Evolutionary conservation across 2,797 vertebrate species (phyloP).

Genomic region (Scolopax rusticola): DNA sequence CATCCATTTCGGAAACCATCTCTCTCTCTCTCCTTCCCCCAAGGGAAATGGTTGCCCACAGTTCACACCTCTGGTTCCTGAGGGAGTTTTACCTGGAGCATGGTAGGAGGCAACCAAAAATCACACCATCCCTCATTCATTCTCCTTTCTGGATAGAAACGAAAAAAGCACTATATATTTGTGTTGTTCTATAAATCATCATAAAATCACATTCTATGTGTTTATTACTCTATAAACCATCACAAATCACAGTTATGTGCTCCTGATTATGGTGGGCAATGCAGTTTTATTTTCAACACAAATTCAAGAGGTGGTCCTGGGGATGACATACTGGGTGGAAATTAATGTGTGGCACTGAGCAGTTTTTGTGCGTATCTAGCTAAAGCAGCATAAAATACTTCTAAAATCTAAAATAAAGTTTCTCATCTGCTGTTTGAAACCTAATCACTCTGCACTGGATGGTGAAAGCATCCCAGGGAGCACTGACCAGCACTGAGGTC

Average conservation of each 20-base stretch:
- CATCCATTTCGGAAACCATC: neutral
- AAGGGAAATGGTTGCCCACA: neutral
- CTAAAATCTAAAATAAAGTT: neutral
- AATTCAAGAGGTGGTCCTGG: neutral
- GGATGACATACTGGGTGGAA: neutral
- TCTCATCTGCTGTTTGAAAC: neutral
- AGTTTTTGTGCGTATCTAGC: neutral
- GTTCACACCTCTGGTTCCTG: neutral
- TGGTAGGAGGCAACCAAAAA: neutral
- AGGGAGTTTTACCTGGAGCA: neutral
- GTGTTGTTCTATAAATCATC: neutral
- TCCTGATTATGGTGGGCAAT: neutral
- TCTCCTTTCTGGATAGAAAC: neutral
- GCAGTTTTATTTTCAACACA: neutral
- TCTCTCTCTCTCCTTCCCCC: neutral
- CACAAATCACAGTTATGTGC: neutral
- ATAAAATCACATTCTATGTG: neutral
- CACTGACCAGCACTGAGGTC: neutral
- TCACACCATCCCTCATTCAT: fast-evolving
- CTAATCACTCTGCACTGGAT: fast-evolving
- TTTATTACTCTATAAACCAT: neutral
- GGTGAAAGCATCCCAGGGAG: neutral
- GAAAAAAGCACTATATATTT: too few species aligned
- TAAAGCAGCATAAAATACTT: neutral
- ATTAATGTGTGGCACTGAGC: neutral